These are phyloP conservation scores for Chelonia mydas DNA, from an alignment of 2,797 vertebrate genomes.

Conservation along the genomic window DNA sequence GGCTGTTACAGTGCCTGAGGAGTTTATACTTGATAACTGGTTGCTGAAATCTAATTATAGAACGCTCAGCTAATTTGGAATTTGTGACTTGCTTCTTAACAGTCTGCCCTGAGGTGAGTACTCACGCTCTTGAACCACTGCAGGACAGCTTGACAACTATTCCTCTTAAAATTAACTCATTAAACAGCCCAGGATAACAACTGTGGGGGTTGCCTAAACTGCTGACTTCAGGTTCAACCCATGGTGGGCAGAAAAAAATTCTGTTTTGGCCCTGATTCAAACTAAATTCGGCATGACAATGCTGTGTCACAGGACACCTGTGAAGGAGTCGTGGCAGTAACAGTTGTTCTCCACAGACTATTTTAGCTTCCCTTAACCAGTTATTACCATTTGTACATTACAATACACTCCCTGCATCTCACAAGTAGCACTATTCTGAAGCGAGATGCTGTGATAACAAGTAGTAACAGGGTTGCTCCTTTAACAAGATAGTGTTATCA, in stretches of 20 bases:
- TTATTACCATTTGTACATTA: background rate
- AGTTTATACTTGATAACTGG: background rate
- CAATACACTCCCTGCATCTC: background rate
- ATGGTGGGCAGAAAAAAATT: conserved; percentile 58
- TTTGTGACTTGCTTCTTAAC: background rate
- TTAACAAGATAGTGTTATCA: background rate
- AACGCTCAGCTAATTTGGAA: background rate
- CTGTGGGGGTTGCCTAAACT: background rate
- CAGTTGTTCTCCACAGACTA: background rate
- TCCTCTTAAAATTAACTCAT: background rate
- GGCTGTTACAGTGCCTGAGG: background rate
- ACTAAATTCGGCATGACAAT: conserved; percentile 53
- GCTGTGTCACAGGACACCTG: conserved; percentile 34
- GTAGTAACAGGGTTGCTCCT: background rate
- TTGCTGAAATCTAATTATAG: background rate
- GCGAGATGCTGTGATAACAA: background rate
- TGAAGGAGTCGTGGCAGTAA: conserved; percentile 45
- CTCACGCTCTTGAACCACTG: background rate
- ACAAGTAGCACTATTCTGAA: background rate
- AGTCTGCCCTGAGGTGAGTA: background rate
- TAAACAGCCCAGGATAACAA: background rate
- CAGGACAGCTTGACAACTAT: background rate
- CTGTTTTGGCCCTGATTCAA: conserved; percentile 25
- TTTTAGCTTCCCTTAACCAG: background rate
- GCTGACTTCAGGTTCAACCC: conserved; percentile 58